A percentile compares a stretch with the other conserved stretches of the same genome.
Evolutionary conservation across 2,888 invertebrate genomes (phyloP).

Genomic region (Synergus laeviventris): DNA sequence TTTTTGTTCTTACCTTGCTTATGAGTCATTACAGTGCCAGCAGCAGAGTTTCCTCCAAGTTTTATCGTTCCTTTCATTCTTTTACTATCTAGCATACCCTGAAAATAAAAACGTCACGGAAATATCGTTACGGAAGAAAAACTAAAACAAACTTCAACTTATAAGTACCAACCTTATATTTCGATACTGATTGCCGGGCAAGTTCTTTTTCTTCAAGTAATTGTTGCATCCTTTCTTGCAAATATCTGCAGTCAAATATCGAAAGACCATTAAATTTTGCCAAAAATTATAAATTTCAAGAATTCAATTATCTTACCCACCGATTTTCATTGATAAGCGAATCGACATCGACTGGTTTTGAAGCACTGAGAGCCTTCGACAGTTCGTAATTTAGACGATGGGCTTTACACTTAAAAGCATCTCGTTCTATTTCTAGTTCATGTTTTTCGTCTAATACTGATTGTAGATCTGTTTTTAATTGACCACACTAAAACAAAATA

Average conservation of each 20-base stretch:
- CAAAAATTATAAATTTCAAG: background rate
- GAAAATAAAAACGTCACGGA: slow-evolving; percentile 60
- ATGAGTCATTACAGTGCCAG: slow-evolving; percentile 86
- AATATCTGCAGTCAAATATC: slow-evolving; percentile 77
- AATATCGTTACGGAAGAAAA: slow-evolving; percentile 22
- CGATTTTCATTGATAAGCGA: slow-evolving; percentile 89
- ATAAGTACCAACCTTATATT: slow-evolving; percentile 82
- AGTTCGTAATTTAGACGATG: slow-evolving; percentile 89
- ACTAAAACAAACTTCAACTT: slow-evolving; percentile 5
- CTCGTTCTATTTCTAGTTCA: slow-evolving; percentile 87
- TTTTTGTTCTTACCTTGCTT: slow-evolving; percentile 82
- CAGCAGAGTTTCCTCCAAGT: slow-evolving; percentile 81
- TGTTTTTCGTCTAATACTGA: slow-evolving; percentile 90
- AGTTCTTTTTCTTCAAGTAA: slow-evolving; percentile 88
- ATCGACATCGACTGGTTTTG: slow-evolving; percentile 85
- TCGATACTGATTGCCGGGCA: slow-evolving; percentile 83
- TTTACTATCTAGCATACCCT: slow-evolving; percentile 85
- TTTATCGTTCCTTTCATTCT: slow-evolving; percentile 84
- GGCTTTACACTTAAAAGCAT: slow-evolving; percentile 89
- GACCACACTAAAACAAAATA: slow-evolving; percentile 79
- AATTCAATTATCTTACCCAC: slow-evolving; percentile 63
- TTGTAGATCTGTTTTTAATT: slow-evolving; percentile 86
- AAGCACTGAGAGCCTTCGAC: slow-evolving; percentile 81
- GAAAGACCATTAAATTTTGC: background rate
- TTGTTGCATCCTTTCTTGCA: slow-evolving; percentile 88